Evolutionary conservation across 2,888 invertebrate genomes (phyloP).

Genomic region (Erebia aethiops): DNA sequence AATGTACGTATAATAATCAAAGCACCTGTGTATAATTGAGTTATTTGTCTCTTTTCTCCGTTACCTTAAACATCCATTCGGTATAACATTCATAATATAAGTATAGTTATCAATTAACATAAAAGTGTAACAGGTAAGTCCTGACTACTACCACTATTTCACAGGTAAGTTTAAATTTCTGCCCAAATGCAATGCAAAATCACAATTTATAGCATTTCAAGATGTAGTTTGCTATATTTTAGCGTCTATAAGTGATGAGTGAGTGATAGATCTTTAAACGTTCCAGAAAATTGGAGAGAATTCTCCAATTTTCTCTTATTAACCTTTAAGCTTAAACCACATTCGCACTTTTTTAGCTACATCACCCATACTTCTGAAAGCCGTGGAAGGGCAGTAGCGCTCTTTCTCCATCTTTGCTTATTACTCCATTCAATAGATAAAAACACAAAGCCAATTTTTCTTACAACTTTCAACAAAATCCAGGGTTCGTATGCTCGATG

Average conservation of each 20-base stretch:
- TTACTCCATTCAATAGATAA: not conserved
- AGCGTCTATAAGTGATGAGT: too few relatives aligned
- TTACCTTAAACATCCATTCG: too few relatives aligned
- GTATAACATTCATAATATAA: too few relatives aligned
- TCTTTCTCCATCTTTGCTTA: not conserved
- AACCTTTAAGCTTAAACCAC: not conserved
- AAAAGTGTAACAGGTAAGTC: not conserved
- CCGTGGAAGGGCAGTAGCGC: not conserved
- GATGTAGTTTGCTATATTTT: too few relatives aligned
- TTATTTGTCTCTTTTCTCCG: not conserved
- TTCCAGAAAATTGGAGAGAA: not conserved
- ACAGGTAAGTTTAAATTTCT: not conserved
- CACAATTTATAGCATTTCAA: too few relatives aligned
- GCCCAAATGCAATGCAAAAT: too few relatives aligned
- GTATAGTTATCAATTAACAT: not conserved
- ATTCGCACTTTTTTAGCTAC: not conserved
- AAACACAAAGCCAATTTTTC: not conserved
- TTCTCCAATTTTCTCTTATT: not conserved
- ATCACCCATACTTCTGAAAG: not conserved
- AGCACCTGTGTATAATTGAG: constrained; percentile 1
- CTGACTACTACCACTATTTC: not conserved
- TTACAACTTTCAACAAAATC: constrained; percentile 86
- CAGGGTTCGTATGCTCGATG: constrained; percentile 97
- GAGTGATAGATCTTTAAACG: not conserved
- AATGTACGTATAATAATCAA: not conserved